A percentile compares a stretch with the other conserved stretches of the same genome.
Conservation (phyloP, 2,888 invertebrate species). For the Pseudanteris insignis region DNA sequence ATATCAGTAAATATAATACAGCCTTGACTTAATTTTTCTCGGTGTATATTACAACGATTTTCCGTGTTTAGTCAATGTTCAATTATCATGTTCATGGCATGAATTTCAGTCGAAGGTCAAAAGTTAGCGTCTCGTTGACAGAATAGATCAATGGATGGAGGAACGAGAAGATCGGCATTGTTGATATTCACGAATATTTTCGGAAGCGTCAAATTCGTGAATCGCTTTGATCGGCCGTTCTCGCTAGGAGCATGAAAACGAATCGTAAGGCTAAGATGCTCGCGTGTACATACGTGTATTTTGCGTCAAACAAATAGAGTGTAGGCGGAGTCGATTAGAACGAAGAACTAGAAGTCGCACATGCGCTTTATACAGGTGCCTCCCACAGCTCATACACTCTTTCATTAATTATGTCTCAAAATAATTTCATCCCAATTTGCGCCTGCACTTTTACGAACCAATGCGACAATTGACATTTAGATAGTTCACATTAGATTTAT, state of each 20-base stretch:
- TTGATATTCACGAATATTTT: constrained; percentile 10
- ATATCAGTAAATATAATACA: too few species aligned
- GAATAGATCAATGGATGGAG: constrained; percentile 19
- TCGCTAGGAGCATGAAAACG: constrained; percentile 9
- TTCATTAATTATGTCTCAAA: constrained; percentile 4
- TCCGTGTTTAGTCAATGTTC: too few species aligned
- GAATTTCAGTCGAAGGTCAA: too few species aligned
- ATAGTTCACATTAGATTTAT: too few species aligned
- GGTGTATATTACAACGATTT: too few species aligned
- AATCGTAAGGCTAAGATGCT: constrained; percentile 22
- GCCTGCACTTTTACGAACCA: background rate
- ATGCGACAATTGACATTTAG: too few species aligned
- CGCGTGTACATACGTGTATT: constrained; percentile 21
- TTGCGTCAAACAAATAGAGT: constrained; percentile 37
- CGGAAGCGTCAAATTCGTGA: constrained; percentile 5
- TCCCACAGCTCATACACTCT: constrained; percentile 48
- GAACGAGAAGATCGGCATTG: constrained; percentile 8
- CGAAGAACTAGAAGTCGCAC: constrained; percentile 51
- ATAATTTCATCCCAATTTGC: too few species aligned
- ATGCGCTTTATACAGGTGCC: constrained; percentile 56
- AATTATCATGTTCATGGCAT: too few species aligned
- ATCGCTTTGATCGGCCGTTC: constrained; percentile 1
- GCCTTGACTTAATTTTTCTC: too few species aligned
- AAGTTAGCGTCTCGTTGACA: background rate
- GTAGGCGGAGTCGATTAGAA: constrained; percentile 59